phyloP scores from a whole-genome alignment of 2,113 vertebrate species.

The Spilogale gracilis region DNA sequence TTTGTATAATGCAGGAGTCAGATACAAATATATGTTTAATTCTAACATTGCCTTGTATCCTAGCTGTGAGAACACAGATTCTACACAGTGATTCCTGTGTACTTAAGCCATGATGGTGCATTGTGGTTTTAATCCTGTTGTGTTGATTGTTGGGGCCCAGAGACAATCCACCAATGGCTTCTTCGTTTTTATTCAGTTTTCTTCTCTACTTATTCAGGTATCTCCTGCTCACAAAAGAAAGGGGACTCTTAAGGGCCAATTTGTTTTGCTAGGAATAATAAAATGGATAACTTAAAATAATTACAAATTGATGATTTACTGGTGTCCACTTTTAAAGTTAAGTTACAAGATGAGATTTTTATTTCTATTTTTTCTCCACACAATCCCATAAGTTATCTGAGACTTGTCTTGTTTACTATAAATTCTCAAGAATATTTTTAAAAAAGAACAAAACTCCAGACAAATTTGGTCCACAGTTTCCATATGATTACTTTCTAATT shows the following conservation, averaged over 20 bases:
- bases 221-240: neutral
- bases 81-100: neutral
- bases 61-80: neutral
- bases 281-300: neutral
- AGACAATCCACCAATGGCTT: neutral
- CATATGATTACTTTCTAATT: neutral
- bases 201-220: neutral
- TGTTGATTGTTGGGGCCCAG: neutral
- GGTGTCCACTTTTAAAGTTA: neutral
- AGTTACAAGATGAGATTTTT: neutral
- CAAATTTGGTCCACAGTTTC: neutral
- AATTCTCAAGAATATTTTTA: neutral
- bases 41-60: neutral
- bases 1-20: neutral
- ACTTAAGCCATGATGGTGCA: neutral
- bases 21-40: neutral
- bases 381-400: neutral
- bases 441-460: neutral
- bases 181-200: neutral
- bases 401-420: neutral
- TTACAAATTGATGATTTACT: slow-evolving; percentile 34
- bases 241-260: neutral
- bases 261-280: neutral
- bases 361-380: neutral
- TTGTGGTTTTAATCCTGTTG: neutral